Base-by-base conservation (phyloP, 2,113 vertebrate species). In the Opisthocomus hoazin region DNA sequence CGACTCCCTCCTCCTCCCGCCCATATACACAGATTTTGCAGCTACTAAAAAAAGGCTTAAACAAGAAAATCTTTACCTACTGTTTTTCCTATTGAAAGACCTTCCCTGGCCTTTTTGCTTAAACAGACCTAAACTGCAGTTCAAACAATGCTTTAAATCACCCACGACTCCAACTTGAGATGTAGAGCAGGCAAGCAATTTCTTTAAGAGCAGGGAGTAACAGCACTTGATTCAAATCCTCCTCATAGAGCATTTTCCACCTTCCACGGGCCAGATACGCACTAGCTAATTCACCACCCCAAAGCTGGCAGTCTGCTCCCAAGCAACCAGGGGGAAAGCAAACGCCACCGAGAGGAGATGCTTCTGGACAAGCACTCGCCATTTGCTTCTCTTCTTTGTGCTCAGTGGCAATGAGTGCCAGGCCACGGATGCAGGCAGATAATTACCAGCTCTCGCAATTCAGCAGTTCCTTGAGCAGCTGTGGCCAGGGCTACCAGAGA, bases 361-460 rank as follows among this genome's bases (percentile, higher is more conserved):
- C 71, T 68, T 71, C 51, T 57, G 43, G 45, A 78, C 34, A 64
- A 37, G 27, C 45, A 78, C 51, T 64, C 57, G 43, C 19, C 39
- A 66, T 81, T 58, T 73, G 61, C 43, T 48, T 56, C 71, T 83
- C 32, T 60, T 54, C 51, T 74, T 86, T 93, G 76, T 78, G 68
- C 50, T 74, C 37, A 32, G 70, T 14, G 70, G 36, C 66, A 88
- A 1, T 10, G 75, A 90, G 71, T 78, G 64, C 46, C 0, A 0
- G 29, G 71, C 36, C 89, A 85, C 70, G 89, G 84, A 68, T 12
- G 10, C 1, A 78, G 34, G 68, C 76, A 93, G 83, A 58, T 63
- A 80, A 95, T 70, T 58, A 90, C 50, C 68, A 90, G 85, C 14
- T 90, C 90, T 96, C 39, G 5, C 36, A 91, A 94, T 29, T 86